Percentiles rank a stretch among this genome's conserved stretches.
Conservation (phyloP, 2,113 vertebrate species). For the Ptilonorhynchus violaceus region DNA sequence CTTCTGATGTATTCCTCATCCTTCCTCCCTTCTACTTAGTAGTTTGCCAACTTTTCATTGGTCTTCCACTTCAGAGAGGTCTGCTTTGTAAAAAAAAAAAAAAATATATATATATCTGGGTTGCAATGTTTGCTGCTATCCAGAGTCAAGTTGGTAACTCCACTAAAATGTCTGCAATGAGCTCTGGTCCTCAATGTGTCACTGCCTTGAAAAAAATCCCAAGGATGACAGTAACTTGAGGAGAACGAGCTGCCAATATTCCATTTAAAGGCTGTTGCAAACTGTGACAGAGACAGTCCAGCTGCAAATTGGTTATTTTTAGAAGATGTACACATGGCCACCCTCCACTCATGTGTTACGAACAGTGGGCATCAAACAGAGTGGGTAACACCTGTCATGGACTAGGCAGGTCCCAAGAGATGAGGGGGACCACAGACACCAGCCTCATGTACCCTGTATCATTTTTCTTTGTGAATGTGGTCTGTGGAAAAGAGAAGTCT, state of each 20-base stretch:
- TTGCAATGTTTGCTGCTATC: not conserved
- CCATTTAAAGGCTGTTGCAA: not conserved
- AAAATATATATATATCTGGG: not conserved
- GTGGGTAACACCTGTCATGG: not conserved
- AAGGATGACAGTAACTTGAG: not conserved
- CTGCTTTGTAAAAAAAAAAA: not conserved
- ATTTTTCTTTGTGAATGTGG: not conserved
- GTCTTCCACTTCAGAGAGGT: not conserved
- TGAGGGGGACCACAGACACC: not conserved
- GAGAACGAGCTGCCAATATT: not conserved
- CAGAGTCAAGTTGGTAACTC: not conserved
- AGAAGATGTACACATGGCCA: not conserved
- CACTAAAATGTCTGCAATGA: not conserved
- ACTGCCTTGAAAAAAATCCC: not conserved
- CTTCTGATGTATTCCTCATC: not conserved
- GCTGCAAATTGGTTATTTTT: not conserved
- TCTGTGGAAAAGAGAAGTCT: not conserved
- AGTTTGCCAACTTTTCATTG: not conserved
- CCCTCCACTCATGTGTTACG: not conserved
- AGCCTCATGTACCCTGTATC: accelerated
- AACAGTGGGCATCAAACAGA: accelerated
- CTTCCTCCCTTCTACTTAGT: not conserved
- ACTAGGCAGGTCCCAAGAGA: not conserved
- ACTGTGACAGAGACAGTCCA: not conserved
- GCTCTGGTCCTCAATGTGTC: not conserved